Conservation (phyloP, 2,113 vertebrate species). For the Xiphophorus maculatus region DNA sequence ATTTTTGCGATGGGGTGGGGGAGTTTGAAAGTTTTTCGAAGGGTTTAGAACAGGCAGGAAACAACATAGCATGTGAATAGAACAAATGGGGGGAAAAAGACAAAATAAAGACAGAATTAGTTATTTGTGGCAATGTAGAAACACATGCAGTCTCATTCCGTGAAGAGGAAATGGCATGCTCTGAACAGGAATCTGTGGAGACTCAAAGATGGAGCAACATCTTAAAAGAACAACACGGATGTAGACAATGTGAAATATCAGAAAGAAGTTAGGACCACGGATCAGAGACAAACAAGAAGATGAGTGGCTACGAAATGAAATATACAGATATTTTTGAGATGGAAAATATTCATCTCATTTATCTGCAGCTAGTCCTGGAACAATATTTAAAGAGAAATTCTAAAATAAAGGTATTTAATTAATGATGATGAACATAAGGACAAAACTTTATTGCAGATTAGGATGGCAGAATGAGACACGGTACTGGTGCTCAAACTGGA, state of each 20-base stretch:
- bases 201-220: slow-evolving; percentile 47
- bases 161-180: slow-evolving; percentile 86
- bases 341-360: too few relatives aligned
- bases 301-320: neutral
- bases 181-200: slow-evolving; percentile 85
- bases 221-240: slow-evolving; percentile 13
- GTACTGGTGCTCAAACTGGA: slow-evolving; percentile 20
- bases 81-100: slow-evolving; percentile 85
- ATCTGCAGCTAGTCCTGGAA: too few relatives aligned
- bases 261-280: slow-evolving; percentile 2
- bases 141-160: slow-evolving; percentile 88
- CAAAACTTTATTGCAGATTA: slow-evolving; percentile 34
- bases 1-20: slow-evolving; percentile 9
- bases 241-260: slow-evolving; percentile 16
- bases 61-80: slow-evolving; percentile 83
- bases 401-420: neutral
- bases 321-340: neutral
- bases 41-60: slow-evolving; percentile 84
- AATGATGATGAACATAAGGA: slow-evolving; percentile 5
- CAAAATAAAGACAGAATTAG: slow-evolving; percentile 99
- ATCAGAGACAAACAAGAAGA: slow-evolving; percentile 23
- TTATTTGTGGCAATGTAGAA: slow-evolving; percentile 86
- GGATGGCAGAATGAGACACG: slow-evolving; percentile 30
- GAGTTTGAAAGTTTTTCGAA: slow-evolving; percentile 72
- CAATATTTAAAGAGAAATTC: neutral